Base-by-base conservation (phyloP, 2,888 invertebrate species). In the Lumbricus terrestris region DNA sequence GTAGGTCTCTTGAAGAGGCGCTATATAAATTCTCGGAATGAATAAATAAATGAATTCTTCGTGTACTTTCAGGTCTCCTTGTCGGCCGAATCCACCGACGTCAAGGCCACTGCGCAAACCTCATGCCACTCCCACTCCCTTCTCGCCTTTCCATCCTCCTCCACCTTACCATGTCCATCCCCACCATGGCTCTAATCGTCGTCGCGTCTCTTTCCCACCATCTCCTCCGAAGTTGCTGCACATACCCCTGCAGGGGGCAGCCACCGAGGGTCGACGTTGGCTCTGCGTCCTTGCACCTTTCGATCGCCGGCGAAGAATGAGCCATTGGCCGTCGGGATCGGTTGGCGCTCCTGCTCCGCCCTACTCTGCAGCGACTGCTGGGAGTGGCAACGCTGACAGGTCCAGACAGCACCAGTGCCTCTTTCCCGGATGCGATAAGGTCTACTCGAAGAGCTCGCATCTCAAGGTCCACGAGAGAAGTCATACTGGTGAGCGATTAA, bases 391-490 rank as follows among this genome's bases (percentile, higher is more conserved):
- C 23, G 85, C n/a, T 15, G 34, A 85, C 35, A 85, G 35, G 34
- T 8, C 16, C 20, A 85, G 34, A 29, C 85, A 85, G 16, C 37
- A 35, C 85, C 85, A 20, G 16, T 85, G 85, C 37, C 35, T 37
- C 20, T 85, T 35, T 35, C 85, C 85, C 18, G 85, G 85, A 85
- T 85, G 85, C 85, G n/a, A 85, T 6, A 85, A 85, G 35, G 35
- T 34, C 35, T 85, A 85, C 85, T 85, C 85, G 5, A 85, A 85
- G 16, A 34, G 85, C 16, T 85, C 85, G 18, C 85, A 85, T 85
- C 85, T 85, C 18, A 85, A 85, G 85, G 85, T 85, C 23, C 85
- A 85, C 34, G 37, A 34, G 34, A 34, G 85, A 85, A 85, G 85
- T 85, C 85, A 85, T 23, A 85, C 85, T 11, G 85, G 85, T 83